Evolutionary conservation across 1,140 invertebrate genomes (phyloP), one percentile per base, ranked within the genome.

Genomic region (Ladona fulva): DNA sequence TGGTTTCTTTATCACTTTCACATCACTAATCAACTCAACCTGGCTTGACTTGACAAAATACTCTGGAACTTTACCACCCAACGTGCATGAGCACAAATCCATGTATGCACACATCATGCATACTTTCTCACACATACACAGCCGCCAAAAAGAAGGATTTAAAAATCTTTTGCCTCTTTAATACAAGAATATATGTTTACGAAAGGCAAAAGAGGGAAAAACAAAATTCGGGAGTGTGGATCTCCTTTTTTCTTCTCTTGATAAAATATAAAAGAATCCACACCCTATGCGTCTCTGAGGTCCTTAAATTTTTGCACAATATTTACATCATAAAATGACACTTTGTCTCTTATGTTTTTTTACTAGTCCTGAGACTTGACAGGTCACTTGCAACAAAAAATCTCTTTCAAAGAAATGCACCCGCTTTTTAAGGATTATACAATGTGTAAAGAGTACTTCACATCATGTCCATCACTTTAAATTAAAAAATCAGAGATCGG

Each of bases 181-280:
- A 66, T 66, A 66, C 52, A 66, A 66, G 52, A 66, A 66, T 66
- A 66, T 66, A 66, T 66, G 52, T 66, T 37, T 66, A 22, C 12
- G 52, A 66, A 66, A 66, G 14, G n/a, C 5, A 1, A 66, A 66
- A 22, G 5, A 12, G 14, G n/a, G 12, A 12, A 66, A 66, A 66
- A 66, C 52, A 66, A 66, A 37, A 66, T 12, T 19, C 52, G 12
- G 52, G 52, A 66, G 52, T 66, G 52, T 66, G 52, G 52, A 66
- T 12, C 52, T 66, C 14, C n/a, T 5, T 22, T 52, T 66, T 66
- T 22, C 52, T 19, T 66, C n/a, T 22, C 14, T 66, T 66, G 52
- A 16, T 66, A 66, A 66, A 66, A 66, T 66, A 66, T 66, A 66
- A 16, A 66, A 66, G 52, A 66, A 19, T 66, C 52, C 52, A 66